Evolutionary conservation across 2,888 invertebrate species (phyloP), one percentile per base, ranked within the genome.

Genomic region (Diadromus collaris): DNA sequence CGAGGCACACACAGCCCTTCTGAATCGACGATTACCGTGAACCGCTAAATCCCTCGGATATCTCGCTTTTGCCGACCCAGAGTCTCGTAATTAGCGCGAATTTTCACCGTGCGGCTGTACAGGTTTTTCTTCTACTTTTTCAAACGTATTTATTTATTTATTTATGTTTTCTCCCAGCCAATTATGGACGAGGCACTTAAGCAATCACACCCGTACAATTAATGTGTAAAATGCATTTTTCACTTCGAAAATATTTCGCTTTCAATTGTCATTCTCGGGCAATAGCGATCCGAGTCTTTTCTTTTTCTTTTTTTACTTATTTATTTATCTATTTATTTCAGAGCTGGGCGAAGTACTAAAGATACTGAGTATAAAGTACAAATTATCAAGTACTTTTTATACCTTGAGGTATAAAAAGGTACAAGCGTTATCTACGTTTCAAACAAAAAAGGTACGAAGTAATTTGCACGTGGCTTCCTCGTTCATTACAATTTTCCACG

Each of bases 11-110:
- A 44, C 56, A 16, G 74, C 80, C 81, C 75, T 78, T 80, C 68
- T 68, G 81, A 80, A 82, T 81, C 78, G 74, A 60, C 80, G 77
- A 81, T 82, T 82, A 81, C 80, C 75, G 67, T 63, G 76, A 54
- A 68, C 54, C 68, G 69, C 69, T 82, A 81, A 83, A 78, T 81
- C 76, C 74, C 78, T 54, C 71, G 74, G 69, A 70, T 76, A 69
- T 60, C 76, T 44, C 69, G 27, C 61, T 77, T 76, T 44, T 58
- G 68, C 68, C 76, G 38, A 46, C 34, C 67, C 46, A 21, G 61
- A 21, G 19, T 46, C 69, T 38, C 68, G 79, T 80, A 83, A 83
- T 83, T 82, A 83, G 70, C 76, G 72, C 58, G 21, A 81, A 80
- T 82, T 82, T 83, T 68, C 76, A 54, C 75, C 60, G 38, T 67